These are phyloP conservation scores for Phanerotoma sp. DNA, from an alignment of 2,888 invertebrate species.

Conservation along the genomic window DNA sequence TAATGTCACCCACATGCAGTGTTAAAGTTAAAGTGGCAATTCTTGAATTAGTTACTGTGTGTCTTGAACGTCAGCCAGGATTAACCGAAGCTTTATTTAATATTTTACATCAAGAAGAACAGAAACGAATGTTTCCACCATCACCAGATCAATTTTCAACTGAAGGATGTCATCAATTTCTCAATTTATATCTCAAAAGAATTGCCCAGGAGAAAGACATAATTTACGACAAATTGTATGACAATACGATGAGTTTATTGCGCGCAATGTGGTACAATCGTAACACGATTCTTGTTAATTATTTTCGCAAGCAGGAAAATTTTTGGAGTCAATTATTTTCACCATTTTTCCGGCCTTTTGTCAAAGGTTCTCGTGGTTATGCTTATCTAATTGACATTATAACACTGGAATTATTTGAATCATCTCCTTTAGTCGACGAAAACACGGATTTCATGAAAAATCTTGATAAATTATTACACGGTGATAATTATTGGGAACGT, in stretches of 20 bases:
- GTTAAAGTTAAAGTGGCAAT: slow-evolving; percentile 57
- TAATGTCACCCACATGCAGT: slow-evolving; percentile 60
- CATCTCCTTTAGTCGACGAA: slow-evolving; percentile 41
- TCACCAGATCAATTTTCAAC: slow-evolving; percentile 53
- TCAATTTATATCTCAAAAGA: slow-evolving; percentile 50
- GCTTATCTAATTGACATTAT: slow-evolving; percentile 53
- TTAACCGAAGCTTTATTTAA: slow-evolving; percentile 56
- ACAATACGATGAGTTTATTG: slow-evolving; percentile 53
- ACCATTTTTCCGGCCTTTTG: slow-evolving; percentile 49
- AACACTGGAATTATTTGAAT: slow-evolving; percentile 55
- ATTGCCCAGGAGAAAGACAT: slow-evolving; percentile 50
- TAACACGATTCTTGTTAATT: slow-evolving; percentile 55
- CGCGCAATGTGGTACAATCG: slow-evolving; percentile 56
- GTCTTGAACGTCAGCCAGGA: slow-evolving; percentile 57
- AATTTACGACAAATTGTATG: slow-evolving; percentile 50
- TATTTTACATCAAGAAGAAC: slow-evolving; percentile 54
- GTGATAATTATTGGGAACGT: slow-evolving; percentile 45
- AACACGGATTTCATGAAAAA: slow-evolving; percentile 49
- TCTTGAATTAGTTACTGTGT: slow-evolving; percentile 57
- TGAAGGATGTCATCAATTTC: slow-evolving; percentile 53
- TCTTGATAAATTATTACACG: slow-evolving; percentile 49
- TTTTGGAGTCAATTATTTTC: slow-evolving; percentile 55
- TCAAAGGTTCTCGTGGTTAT: slow-evolving; percentile 47
- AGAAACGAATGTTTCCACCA: slow-evolving; percentile 52
- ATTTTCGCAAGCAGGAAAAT: slow-evolving; percentile 51